A percentile compares a stretch with the other conserved stretches of the same genome.
Conservation (phyloP, 2,888 invertebrate species). For the Tetragnatha montana region DNA sequence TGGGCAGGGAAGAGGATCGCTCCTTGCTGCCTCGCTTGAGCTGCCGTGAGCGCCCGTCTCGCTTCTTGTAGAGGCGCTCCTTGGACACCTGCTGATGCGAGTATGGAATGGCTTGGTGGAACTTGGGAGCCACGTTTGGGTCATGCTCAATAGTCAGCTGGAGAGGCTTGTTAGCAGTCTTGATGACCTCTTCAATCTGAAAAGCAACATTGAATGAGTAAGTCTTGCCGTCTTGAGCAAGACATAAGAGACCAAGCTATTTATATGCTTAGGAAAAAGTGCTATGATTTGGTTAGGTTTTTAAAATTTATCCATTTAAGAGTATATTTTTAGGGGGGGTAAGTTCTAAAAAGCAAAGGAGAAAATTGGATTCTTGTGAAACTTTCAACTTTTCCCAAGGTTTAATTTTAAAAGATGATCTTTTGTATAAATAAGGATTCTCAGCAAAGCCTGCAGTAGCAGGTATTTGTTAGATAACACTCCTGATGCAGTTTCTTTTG, state of each 20-base stretch:
- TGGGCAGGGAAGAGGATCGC: conserved; percentile 89
- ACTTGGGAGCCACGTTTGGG: conserved; percentile 83
- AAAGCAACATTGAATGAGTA: background rate
- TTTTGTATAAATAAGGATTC: too few species aligned
- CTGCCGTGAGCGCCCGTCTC: conserved; percentile 79
- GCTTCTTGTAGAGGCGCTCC: conserved; percentile 73
- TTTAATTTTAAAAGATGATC: too few species aligned
- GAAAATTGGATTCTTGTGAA: too few species aligned
- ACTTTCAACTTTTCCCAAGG: too few species aligned
- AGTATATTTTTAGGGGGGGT: too few species aligned
- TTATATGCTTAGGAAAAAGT: background rate
- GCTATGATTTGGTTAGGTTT: too few species aligned
- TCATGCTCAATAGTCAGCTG: conserved; percentile 93
- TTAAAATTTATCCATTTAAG: too few species aligned
- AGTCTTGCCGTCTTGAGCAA: too few species aligned
- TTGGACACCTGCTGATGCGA: conserved; percentile 66
- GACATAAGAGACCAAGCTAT: background rate
- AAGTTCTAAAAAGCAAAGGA: too few species aligned
- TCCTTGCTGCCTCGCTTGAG: conserved; percentile 78
- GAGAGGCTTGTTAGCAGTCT: conserved; percentile 74
- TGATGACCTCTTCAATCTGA: conserved; percentile 75
- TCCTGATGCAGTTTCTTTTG: too few species aligned
- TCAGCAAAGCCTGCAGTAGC: too few species aligned
- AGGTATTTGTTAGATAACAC: too few species aligned
- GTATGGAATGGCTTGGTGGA: conserved; percentile 75